Evolutionary conservation across 2,113 vertebrate genomes (phyloP).

Genomic region (Laticauda laticaudata): DNA sequence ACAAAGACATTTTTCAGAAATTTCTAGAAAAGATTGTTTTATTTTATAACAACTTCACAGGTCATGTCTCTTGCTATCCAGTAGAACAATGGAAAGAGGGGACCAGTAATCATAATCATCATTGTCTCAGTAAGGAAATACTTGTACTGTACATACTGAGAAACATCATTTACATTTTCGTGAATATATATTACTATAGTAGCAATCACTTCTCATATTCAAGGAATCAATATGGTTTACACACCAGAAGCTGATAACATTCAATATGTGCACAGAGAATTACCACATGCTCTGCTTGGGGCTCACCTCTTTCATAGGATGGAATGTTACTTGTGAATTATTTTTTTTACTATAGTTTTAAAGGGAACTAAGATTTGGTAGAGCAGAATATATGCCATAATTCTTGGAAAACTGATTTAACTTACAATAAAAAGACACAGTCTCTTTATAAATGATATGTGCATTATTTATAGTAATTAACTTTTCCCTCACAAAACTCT

Average conservation of each 20-base stretch:
- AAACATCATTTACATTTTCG: background rate
- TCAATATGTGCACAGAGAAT: background rate
- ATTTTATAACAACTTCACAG: background rate
- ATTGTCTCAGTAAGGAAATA: background rate
- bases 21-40: background rate
- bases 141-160: background rate
- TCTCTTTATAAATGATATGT: constrained; percentile 4
- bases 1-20: background rate
- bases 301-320: background rate
- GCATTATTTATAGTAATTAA: background rate
- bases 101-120: background rate
- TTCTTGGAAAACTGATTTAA: background rate
- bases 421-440: background rate
- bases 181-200: background rate
- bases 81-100: background rate
- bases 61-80: background rate
- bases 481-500: background rate
- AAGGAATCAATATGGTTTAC: background rate
- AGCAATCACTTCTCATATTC: background rate
- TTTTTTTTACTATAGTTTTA: background rate
- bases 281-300: background rate
- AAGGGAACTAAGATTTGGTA: background rate
- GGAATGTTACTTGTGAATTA: background rate
- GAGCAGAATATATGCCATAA: background rate
- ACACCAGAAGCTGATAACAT: background rate